Evolutionary conservation across 2,113 vertebrate species (phyloP).

Genomic region (Syngnathus floridae): DNA sequence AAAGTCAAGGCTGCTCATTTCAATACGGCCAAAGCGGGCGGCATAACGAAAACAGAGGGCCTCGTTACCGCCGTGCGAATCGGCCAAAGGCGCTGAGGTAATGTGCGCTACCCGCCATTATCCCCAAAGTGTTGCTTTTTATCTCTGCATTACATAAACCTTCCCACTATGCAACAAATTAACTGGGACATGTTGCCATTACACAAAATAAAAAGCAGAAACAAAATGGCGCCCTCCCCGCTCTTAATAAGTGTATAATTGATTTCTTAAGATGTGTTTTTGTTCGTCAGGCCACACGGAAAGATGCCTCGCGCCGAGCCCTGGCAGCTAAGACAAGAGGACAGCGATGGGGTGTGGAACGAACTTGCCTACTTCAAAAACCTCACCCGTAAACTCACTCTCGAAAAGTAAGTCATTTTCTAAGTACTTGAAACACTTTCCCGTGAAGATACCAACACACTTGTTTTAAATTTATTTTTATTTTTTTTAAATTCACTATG

Average conservation of each 20-base stretch:
- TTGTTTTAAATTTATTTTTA: not conserved
- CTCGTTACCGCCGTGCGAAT: constrained; percentile 50
- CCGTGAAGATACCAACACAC: not conserved
- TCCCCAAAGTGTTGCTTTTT: constrained; percentile 25
- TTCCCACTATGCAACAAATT: not conserved
- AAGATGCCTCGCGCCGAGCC: constrained; percentile 60
- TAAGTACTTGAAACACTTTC: not conserved
- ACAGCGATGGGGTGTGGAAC: constrained; percentile 82
- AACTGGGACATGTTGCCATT: not conserved
- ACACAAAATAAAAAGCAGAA: not conserved
- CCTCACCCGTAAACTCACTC: constrained; percentile 76
- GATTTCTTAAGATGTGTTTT: constrained; percentile 14
- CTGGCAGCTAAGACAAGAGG: constrained; percentile 74
- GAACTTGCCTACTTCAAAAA: constrained; percentile 80
- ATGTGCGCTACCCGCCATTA: constrained; percentile 31
- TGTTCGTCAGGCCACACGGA: constrained; percentile 57
- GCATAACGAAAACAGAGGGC: constrained; percentile 59
- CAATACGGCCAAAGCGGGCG: constrained; percentile 66
- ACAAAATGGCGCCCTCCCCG: not conserved
- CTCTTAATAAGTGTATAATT: not conserved
- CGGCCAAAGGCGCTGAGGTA: constrained; percentile 48
- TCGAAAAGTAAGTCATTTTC: constrained; percentile 78
- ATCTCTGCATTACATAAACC: constrained; percentile 9
- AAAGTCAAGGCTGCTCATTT: constrained; percentile 74
- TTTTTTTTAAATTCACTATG: constrained; percentile 18